Evolutionary conservation across 1,140 invertebrate genomes (phyloP).

Genomic region (Hypothenemus hampei): DNA sequence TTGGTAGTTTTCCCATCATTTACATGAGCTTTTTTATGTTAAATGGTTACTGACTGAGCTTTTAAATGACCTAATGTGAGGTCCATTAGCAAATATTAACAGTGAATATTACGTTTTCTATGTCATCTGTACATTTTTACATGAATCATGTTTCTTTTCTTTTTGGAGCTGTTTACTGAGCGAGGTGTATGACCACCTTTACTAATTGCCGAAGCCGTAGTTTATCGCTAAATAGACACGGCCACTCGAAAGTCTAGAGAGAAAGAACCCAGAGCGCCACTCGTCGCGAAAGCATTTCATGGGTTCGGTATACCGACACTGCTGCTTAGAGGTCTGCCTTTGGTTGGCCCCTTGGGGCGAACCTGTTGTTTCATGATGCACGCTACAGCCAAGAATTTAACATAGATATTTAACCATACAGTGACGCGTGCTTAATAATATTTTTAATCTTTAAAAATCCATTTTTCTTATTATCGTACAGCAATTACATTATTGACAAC

Average conservation of each 20-base stretch:
- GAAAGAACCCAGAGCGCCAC: slow-evolving; percentile 2
- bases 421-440: not conserved
- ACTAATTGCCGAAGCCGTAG: not conserved
- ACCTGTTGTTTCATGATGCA: slow-evolving; percentile 3
- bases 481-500: not conserved
- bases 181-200: not conserved
- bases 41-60: too few relatives aligned
- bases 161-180: not conserved
- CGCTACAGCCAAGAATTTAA: not conserved
- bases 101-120: not conserved
- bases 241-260: slow-evolving; percentile 4
- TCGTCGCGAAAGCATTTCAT: not conserved
- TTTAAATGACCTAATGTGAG: too few relatives aligned
- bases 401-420: too few relatives aligned
- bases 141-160: too few relatives aligned
- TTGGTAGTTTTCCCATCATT: too few relatives aligned
- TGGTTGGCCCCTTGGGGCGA: slow-evolving; percentile 3
- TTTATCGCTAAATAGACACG: slow-evolving; percentile 1
- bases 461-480: not conserved
- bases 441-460: not conserved
- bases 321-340: not conserved
- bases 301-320: not conserved
- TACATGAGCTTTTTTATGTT: too few relatives aligned
- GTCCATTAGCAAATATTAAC: not conserved
- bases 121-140: not conserved